Evolutionary conservation across 2,888 invertebrate species (phyloP).

Genomic region (Pardosa pseudoannulata): DNA sequence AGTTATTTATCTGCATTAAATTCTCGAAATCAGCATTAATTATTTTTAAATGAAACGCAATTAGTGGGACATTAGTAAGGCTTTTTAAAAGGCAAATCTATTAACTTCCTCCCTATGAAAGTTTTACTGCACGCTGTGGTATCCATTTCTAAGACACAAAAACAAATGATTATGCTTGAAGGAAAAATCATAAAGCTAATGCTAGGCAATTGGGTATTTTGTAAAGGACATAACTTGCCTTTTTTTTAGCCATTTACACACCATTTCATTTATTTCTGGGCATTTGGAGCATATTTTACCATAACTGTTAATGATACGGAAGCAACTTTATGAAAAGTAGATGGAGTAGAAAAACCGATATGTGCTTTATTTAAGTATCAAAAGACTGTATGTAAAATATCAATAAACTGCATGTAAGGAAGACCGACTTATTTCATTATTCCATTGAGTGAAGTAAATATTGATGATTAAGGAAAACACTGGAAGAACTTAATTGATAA

Average conservation of each 20-base stretch:
- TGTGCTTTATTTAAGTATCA: background rate
- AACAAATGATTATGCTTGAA: too few relatives aligned
- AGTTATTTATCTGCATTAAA: too few relatives aligned
- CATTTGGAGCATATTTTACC: background rate
- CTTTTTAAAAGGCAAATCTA: too few relatives aligned
- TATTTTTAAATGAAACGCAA: too few relatives aligned
- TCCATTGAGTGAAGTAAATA: background rate
- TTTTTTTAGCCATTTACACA: background rate
- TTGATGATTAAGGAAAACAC: background rate
- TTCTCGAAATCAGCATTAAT: too few relatives aligned
- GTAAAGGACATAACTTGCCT: too few relatives aligned
- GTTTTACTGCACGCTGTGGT: too few relatives aligned
- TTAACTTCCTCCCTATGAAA: too few relatives aligned
- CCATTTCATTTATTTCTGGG: background rate
- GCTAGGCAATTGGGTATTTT: too few relatives aligned
- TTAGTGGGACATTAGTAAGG: too few relatives aligned
- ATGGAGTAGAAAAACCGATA: background rate
- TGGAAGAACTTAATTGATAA: background rate
- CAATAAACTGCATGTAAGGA: background rate
- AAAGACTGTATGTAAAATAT: background rate
- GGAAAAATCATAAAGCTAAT: too few relatives aligned
- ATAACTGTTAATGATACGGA: conserved; percentile 1
- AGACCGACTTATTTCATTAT: background rate
- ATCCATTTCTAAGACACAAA: too few relatives aligned
- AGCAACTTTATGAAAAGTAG: background rate